These are phyloP conservation scores for Diaprepes abbreviatus DNA, from an alignment of 2,888 invertebrate genomes.

Conservation along the genomic window DNA sequence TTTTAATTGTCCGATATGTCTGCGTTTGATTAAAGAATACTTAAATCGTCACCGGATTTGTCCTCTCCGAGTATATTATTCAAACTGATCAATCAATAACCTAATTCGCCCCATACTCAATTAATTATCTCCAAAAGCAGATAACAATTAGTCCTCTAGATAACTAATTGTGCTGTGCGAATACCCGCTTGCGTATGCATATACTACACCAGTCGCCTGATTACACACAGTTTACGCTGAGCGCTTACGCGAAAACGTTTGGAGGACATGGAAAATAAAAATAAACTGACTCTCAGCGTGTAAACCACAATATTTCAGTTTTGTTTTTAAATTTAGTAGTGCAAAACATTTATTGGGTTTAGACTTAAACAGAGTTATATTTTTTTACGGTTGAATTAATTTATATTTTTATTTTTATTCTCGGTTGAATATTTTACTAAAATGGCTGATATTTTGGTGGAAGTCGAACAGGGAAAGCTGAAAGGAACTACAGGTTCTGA, in stretches of 20 bases:
- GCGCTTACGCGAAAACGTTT: conserved; percentile 29
- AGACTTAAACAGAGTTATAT: neutral
- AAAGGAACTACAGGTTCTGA: conserved; percentile 56
- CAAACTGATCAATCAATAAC: conserved; percentile 9
- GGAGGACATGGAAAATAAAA: conserved; percentile 21
- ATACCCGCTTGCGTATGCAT: conserved; percentile 1
- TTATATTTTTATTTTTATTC: neutral
- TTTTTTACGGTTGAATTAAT: neutral
- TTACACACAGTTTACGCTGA: conserved; percentile 24
- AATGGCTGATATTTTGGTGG: conserved; percentile 53
- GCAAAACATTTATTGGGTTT: neutral
- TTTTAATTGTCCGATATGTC: neutral
- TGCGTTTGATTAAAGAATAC: conserved; percentile 6
- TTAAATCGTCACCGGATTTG: neutral
- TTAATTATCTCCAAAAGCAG: conserved; percentile 14
- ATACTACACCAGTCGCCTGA: conserved; percentile 17
- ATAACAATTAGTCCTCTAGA: conserved; percentile 23
- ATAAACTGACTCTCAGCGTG: conserved; percentile 3
- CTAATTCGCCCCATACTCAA: neutral
- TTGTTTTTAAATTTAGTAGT: conserved; percentile 13
- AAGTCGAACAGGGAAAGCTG: conserved; percentile 57
- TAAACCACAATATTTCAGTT: conserved; percentile 8
- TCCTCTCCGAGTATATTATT: neutral
- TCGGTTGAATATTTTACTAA: neutral
- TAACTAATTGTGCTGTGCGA: conserved; percentile 14